A percentile compares a stretch with the other conserved stretches of the same genome.
Evolutionary conservation across 2,113 vertebrate species (phyloP).

Genomic region (Ia io): DNA sequence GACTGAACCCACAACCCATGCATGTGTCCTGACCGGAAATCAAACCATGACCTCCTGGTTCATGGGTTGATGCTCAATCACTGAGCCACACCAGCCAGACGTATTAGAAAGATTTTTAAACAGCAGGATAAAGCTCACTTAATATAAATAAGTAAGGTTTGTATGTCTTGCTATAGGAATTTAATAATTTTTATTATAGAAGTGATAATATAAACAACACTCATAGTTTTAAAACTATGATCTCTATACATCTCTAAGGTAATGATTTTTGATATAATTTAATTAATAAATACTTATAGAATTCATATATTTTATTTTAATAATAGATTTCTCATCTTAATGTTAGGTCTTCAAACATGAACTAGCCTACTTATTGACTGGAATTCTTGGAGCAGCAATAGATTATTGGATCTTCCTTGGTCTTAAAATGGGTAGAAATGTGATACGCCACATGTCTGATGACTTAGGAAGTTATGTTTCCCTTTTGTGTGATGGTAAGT

Average conservation of each 20-base stretch:
- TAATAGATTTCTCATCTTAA: slow-evolving; percentile 30
- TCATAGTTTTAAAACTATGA: background rate
- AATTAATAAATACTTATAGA: background rate
- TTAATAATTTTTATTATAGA: slow-evolving; percentile 11
- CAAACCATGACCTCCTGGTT: too few relatives aligned
- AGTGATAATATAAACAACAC: background rate
- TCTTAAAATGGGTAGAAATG: slow-evolving; percentile 86
- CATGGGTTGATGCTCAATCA: too few relatives aligned
- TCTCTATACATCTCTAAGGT: background rate
- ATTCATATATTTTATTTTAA: background rate
- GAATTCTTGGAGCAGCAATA: slow-evolving; percentile 89
- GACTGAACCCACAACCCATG: too few relatives aligned
- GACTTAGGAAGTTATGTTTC: slow-evolving; percentile 89
- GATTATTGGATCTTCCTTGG: slow-evolving; percentile 93
- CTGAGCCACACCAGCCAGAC: too few relatives aligned
- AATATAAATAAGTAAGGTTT: background rate
- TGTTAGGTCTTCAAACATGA: slow-evolving; percentile 81
- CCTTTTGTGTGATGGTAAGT: slow-evolving; percentile 89
- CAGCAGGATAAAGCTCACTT: background rate
- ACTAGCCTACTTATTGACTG: slow-evolving; percentile 84
- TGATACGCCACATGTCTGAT: slow-evolving; percentile 85
- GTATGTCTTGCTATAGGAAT: background rate
- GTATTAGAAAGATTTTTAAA: slow-evolving; percentile 7
- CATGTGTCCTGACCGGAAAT: too few relatives aligned
- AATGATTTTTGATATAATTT: background rate